Evolutionary conservation across 2,797 vertebrate species (phyloP).

Genomic region (Lacerta viridis): DNA sequence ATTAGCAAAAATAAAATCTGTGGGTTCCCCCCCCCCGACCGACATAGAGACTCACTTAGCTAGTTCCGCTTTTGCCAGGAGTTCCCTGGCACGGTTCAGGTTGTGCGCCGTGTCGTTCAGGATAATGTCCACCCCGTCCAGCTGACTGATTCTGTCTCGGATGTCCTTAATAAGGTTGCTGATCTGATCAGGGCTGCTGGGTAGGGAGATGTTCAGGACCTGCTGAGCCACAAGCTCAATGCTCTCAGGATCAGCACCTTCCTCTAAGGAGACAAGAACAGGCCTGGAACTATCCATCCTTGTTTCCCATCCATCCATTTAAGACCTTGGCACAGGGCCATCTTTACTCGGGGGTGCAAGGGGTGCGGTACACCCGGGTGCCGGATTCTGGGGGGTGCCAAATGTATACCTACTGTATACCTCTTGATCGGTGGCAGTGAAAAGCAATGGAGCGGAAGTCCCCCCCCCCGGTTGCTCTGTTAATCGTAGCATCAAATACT

Average conservation of each 20-base stretch:
- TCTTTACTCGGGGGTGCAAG: not conserved
- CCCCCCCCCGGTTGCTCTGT: accelerated
- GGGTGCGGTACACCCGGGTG: accelerated
- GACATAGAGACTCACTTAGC: slow-evolving; percentile 79
- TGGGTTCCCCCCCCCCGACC: too few relatives aligned
- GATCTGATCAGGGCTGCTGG: slow-evolving; percentile 78
- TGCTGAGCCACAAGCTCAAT: slow-evolving; percentile 87
- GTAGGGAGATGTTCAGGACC: slow-evolving; percentile 86
- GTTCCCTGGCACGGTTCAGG: slow-evolving; percentile 78
- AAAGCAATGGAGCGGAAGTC: too few relatives aligned
- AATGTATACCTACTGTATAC: too few relatives aligned
- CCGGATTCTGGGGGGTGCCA: too few relatives aligned
- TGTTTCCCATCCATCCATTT: not conserved
- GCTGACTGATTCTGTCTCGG: slow-evolving; percentile 81
- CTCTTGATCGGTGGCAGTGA: too few relatives aligned
- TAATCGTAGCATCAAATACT: too few relatives aligned
- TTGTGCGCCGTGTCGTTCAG: slow-evolving; percentile 82
- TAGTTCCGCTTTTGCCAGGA: slow-evolving; percentile 81
- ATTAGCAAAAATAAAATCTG: not conserved
- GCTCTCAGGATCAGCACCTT: slow-evolving; percentile 89
- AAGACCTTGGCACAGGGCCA: too few relatives aligned
- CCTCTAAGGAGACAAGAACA: slow-evolving; percentile 76
- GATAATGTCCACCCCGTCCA: slow-evolving; percentile 79
- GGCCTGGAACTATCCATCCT: not conserved
- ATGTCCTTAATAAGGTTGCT: slow-evolving; percentile 82